These are phyloP conservation scores for Meiosimyza platycephala DNA, from an alignment of 2,888 invertebrate genomes.

Conservation along the genomic window DNA sequence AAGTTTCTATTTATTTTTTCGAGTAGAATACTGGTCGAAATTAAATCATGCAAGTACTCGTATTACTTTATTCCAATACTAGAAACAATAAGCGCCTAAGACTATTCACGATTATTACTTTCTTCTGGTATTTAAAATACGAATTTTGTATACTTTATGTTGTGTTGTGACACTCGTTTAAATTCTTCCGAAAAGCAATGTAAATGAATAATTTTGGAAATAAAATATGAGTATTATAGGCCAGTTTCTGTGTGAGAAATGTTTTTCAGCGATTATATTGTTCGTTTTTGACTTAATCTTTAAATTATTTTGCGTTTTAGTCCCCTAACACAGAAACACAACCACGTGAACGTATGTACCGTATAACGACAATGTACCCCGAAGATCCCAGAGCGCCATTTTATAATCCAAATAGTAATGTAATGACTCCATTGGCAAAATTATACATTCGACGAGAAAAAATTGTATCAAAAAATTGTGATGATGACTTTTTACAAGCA, in stretches of 20 bases:
- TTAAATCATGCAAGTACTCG: too few relatives aligned
- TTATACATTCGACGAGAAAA: conserved; percentile 82
- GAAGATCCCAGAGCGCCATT: conserved; percentile 94
- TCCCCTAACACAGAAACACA: conserved; percentile 82
- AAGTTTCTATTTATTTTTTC: too few relatives aligned
- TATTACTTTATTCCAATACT: too few relatives aligned
- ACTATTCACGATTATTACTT: too few relatives aligned
- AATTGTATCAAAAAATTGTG: conserved; percentile 80
- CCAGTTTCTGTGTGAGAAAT: too few relatives aligned
- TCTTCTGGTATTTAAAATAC: too few relatives aligned
- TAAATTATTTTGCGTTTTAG: conserved; percentile 65
- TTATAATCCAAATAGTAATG: conserved; percentile 76
- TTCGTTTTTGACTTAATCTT: conserved; percentile 6
- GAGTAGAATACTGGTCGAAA: too few relatives aligned
- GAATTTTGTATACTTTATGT: too few relatives aligned
- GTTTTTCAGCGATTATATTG: neutral
- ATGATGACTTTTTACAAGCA: conserved; percentile 73
- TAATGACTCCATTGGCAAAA: conserved; percentile 86
- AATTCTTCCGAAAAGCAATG: too few relatives aligned
- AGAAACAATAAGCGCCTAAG: too few relatives aligned
- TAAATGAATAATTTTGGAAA: too few relatives aligned
- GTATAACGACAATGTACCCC: conserved; percentile 90
- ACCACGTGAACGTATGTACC: conserved; percentile 86
- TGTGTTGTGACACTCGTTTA: too few relatives aligned
- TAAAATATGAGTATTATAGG: neutral